These are phyloP conservation scores for Nebria brevicollis DNA, from an alignment of 2,888 invertebrate species.

Conservation along the genomic window DNA sequence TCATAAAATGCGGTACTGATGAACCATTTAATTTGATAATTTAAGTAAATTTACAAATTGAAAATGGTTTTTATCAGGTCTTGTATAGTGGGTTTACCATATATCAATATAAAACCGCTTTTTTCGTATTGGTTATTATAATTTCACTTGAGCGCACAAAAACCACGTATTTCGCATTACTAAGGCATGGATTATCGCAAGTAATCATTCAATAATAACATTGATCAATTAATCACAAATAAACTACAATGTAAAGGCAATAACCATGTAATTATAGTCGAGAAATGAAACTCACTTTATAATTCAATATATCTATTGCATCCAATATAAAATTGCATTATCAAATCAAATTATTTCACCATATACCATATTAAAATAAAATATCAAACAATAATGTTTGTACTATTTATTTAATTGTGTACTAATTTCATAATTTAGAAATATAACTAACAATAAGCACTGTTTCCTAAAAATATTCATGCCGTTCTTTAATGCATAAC, in stretches of 20 bases:
- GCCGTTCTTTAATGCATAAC: too few relatives aligned
- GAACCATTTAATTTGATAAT: not conserved
- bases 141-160: not conserved
- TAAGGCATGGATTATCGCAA: slow-evolving; percentile 12
- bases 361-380: not conserved
- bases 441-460: too few relatives aligned
- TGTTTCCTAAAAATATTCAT: too few relatives aligned
- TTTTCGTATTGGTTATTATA: not conserved
- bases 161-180: not conserved
- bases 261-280: slow-evolving; percentile 9
- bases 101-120: not conserved
- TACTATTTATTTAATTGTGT: too few relatives aligned
- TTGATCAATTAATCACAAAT: slow-evolving; percentile 12
- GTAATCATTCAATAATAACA: slow-evolving; percentile 20
- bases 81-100: not conserved
- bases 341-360: not conserved
- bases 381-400: too few relatives aligned
- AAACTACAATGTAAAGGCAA: slow-evolving; percentile 16
- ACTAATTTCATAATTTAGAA: too few relatives aligned
- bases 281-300: slow-evolving; percentile 6
- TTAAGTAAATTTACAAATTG: not conserved
- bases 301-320: not conserved
- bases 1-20: not conserved
- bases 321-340: not conserved
- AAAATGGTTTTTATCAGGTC: not conserved